Evolutionary conservation across 2,888 invertebrate species (phyloP), one percentile per base, ranked within the genome.

Genomic region (Beris chalybata): DNA sequence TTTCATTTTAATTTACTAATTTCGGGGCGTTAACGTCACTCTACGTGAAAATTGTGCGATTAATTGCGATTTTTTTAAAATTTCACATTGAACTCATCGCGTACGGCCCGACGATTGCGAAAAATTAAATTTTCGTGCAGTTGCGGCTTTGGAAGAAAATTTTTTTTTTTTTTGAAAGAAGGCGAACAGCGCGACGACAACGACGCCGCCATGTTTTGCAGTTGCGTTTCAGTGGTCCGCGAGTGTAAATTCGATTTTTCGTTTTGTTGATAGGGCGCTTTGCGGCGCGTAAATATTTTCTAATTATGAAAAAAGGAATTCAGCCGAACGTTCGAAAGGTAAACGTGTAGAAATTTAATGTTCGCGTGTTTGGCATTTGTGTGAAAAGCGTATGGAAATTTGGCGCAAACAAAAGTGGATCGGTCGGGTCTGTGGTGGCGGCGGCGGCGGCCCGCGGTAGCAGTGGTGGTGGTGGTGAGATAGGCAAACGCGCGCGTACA

Each of bases 261-360:
- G 48, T 54, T 66, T 66, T 56, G 65, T 59, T 45, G 53, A 38
- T 44, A 64, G 55, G 38, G 64, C 64, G 64, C 55, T 64, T 64
- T 22, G 48, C 54, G 55, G 65, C 65, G 65, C 65, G 65, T 48
- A 45, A 22, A 38, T 55, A 65, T 47, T 38, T 65, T 32, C 12
- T 66, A 65, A 69, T 66, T 67, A 71, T 71, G 71, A 71, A 71
- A 70, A 70, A 67, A 69, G 68, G 56, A 56, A 48, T 68, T 66
- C 70, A 70, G 50, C 66, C 70, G 50, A 70, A 67, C 65, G 66
- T 70, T 52, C 66, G 70, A 69, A 71, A 71, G 71, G 71, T 71
- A 70, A 68, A 70, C 57, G 64, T 47, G 48, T 22, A 44, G 47
- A 67, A 66, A 65, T 56, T 47, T 55, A 32, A 50, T 50, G 57